phyloP scores from a whole-genome alignment of 1,140 invertebrate species.

The Heliconius hermathena region DNA sequence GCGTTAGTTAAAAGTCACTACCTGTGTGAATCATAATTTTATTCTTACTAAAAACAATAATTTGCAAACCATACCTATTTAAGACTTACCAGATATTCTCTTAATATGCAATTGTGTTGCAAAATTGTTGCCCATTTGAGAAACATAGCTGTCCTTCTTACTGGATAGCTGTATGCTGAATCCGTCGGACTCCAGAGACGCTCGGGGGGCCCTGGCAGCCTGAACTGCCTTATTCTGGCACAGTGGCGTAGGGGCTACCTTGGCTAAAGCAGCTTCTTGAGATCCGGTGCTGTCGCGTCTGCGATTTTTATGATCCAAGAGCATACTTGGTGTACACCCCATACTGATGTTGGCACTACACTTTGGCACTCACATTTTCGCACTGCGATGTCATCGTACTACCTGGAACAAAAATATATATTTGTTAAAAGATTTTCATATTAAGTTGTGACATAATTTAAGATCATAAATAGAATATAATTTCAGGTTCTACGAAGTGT shows the following conservation, averaged over 20 bases:
- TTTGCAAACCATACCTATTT: not conserved
- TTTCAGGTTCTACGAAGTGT: too few species aligned
- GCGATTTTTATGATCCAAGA: conserved; percentile 78
- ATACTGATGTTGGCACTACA: conserved; percentile 73
- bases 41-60: not conserved
- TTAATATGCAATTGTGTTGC: conserved; percentile 81
- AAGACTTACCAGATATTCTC: conserved; percentile 76
- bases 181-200: conserved; percentile 74
- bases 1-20: too few species aligned
- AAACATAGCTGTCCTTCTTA: conserved; percentile 79
- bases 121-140: conserved; percentile 80
- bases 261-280: conserved; percentile 69
- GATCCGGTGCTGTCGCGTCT: conserved; percentile 76
- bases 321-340: conserved; percentile 81
- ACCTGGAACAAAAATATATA: conserved; percentile 57
- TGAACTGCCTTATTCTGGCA: conserved; percentile 72
- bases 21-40: too few species aligned
- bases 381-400: conserved; percentile 51
- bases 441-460: too few species aligned
- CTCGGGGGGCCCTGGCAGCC: conserved; percentile 67
- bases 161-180: conserved; percentile 76
- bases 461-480: too few species aligned
- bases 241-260: conserved; percentile 65
- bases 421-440: not conserved
- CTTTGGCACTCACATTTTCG: conserved; percentile 68